Evolutionary conservation across 2,797 vertebrate genomes (phyloP).

Genomic region (Eremophila alpestris): DNA sequence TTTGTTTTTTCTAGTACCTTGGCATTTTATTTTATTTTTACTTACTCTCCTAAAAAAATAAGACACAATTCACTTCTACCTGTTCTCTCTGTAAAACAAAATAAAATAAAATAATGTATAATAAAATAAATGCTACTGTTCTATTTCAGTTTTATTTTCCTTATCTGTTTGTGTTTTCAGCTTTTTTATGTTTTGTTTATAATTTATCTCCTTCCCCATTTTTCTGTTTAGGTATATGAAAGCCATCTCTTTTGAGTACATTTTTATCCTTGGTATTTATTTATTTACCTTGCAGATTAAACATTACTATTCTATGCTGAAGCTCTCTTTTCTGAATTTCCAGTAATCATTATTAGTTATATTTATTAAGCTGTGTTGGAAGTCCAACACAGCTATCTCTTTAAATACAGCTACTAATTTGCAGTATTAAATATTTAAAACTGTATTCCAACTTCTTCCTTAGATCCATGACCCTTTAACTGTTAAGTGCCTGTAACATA

Average conservation of each 20-base stretch:
- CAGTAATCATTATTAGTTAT: conserved; percentile 1
- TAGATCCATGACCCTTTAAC: background rate
- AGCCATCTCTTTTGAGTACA: background rate
- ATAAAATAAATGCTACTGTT: background rate
- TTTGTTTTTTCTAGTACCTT: background rate
- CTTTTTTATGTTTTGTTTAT: background rate
- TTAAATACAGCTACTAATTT: background rate
- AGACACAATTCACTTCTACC: background rate
- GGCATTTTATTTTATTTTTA: background rate
- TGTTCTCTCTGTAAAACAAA: background rate
- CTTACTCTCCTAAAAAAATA: background rate
- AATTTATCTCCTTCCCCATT: background rate
- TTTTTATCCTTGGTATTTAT: background rate
- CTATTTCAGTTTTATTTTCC: background rate
- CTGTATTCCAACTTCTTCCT: background rate
- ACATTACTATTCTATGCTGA: background rate
- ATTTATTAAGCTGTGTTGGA: background rate
- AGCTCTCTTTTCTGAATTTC: background rate
- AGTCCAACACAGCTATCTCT: background rate
- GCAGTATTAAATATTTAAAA: background rate
- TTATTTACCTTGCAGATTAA: conserved; percentile 34
- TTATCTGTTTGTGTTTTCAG: background rate
- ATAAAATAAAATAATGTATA: background rate
- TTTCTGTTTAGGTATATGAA: conserved; percentile 11
- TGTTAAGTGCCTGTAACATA: background rate